Conservation (phyloP, 2,888 invertebrate species). For the Cephus runcator region DNA sequence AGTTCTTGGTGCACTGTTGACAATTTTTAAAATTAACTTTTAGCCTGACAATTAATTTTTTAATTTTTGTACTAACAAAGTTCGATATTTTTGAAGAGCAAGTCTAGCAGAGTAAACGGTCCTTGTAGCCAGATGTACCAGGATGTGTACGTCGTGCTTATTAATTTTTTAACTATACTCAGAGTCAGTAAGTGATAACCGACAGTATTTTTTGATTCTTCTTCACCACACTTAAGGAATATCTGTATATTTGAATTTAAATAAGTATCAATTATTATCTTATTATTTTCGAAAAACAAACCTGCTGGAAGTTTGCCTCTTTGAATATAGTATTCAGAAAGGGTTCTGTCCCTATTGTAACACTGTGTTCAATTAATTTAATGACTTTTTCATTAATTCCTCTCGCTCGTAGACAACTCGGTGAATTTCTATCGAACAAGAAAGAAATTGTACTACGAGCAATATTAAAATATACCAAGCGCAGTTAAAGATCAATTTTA, state of each 20-base stretch:
- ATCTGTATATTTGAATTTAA: constrained; percentile 28
- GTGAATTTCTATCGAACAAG: constrained; percentile 22
- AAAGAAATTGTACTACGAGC: not conserved
- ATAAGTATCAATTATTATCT: not conserved
- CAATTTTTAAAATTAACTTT: not conserved
- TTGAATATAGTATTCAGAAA: constrained; percentile 37
- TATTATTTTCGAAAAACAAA: constrained; percentile 19
- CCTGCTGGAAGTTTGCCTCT: constrained; percentile 37
- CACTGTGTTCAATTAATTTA: constrained; percentile 32
- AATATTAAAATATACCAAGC: not conserved
- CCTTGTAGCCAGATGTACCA: constrained; percentile 16
- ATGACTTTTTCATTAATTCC: constrained; percentile 29
- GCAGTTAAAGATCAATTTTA: constrained; percentile 6
- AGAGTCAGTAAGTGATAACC: constrained; percentile 50
- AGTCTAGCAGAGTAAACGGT: constrained; percentile 41
- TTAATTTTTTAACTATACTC: constrained; percentile 45
- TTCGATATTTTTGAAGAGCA: constrained; percentile 37
- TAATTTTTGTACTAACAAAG: constrained; percentile 4
- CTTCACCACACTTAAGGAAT: constrained; percentile 42
- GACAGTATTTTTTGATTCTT: constrained; percentile 28
- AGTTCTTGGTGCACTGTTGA: constrained; percentile 46
- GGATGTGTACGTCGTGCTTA: not conserved
- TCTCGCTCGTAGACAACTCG: constrained; percentile 19
- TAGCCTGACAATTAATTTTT: not conserved
- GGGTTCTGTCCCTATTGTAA: constrained; percentile 33